A percentile compares a stretch with the other conserved stretches of the same genome.
Evolutionary conservation across 2,888 invertebrate genomes (phyloP).

Genomic region (Cyclophora albipunctata): DNA sequence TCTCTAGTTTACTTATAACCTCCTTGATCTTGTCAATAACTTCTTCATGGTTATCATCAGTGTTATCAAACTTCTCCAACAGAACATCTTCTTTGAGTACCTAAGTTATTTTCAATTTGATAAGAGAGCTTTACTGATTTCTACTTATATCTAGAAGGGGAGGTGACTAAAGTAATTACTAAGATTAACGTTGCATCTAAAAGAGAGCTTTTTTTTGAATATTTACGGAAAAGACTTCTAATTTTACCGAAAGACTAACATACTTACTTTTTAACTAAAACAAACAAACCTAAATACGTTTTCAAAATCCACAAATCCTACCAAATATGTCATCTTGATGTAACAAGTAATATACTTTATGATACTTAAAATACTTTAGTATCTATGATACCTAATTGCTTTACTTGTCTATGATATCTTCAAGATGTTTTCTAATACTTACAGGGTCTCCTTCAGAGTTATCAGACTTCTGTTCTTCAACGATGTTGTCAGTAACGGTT

Average conservation of each 20-base stretch:
- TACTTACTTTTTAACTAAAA: too few relatives aligned
- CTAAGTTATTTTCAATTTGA: slow-evolving; percentile 26
- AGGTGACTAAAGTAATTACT: too few relatives aligned
- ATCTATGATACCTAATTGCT: too few relatives aligned
- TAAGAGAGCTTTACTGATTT: slow-evolving; percentile 4
- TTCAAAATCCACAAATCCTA: too few relatives aligned
- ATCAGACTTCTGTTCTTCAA: slow-evolving; percentile 24
- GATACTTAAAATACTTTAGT: too few relatives aligned
- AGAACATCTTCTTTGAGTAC: slow-evolving; percentile 48
- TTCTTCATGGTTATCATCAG: slow-evolving; percentile 46
- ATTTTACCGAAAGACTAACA: too few relatives aligned
- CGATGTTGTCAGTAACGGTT: slow-evolving; percentile 9
- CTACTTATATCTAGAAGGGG: not conserved
- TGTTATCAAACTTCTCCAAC: slow-evolving; percentile 53
- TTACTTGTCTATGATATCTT: slow-evolving; percentile 4
- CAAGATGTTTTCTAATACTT: slow-evolving; percentile 17
- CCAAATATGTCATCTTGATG: too few relatives aligned
- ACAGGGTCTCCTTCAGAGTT: slow-evolving; percentile 35
- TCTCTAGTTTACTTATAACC: slow-evolving; percentile 58
- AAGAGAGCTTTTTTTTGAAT: too few relatives aligned
- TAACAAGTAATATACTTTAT: too few relatives aligned
- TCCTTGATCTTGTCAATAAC: slow-evolving; percentile 61
- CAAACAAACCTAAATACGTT: too few relatives aligned
- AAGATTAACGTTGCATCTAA: too few relatives aligned
- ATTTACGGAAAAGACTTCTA: too few relatives aligned